These are phyloP conservation scores for Listronotus oregonensis DNA, from an alignment of 1,140 invertebrate genomes.

Conservation along the genomic window DNA sequence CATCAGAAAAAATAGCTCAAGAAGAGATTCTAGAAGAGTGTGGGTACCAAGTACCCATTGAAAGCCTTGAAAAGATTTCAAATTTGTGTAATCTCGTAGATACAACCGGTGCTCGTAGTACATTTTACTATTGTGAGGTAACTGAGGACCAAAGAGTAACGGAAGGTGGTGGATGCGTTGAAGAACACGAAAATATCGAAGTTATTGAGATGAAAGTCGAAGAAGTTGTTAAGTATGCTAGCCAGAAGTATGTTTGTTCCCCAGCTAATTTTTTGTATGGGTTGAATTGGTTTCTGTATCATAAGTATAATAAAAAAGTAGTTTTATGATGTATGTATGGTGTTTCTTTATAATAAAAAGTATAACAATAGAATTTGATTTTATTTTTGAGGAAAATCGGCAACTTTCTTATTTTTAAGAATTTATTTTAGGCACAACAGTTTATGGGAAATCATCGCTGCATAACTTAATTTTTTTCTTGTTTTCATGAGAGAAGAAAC, in stretches of 20 bases:
- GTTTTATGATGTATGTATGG: not conserved
- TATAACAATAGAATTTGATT: too few species aligned
- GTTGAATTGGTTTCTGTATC: conserved; percentile 79
- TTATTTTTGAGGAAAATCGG: too few species aligned
- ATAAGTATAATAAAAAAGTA: conserved; percentile 40
- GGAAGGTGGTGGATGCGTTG: conserved; percentile 59
- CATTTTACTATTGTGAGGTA: conserved; percentile 89
- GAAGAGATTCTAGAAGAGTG: conserved; percentile 94
- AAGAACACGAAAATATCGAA: conserved; percentile 64
- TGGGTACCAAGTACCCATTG: conserved; percentile 83
- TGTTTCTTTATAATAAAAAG: too few species aligned
- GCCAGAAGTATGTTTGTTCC: conserved; percentile 66
- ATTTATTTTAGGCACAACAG: too few species aligned
- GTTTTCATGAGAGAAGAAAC: too few species aligned
- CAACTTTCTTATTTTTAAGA: too few species aligned
- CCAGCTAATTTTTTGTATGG: conserved; percentile 83
- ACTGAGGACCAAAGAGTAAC: conserved; percentile 83
- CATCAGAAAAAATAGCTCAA: conserved; percentile 77
- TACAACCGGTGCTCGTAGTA: conserved; percentile 73
- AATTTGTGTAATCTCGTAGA: conserved; percentile 79
- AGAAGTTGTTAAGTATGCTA: conserved; percentile 72
- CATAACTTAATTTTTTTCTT: too few species aligned
- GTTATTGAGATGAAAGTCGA: conserved; percentile 84
- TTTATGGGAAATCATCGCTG: too few species aligned
- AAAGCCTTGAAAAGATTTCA: conserved; percentile 63